Evolutionary conservation across 2,113 vertebrate species (phyloP), one percentile per base, ranked within the genome.

Genomic region (Nicator chloris): DNA sequence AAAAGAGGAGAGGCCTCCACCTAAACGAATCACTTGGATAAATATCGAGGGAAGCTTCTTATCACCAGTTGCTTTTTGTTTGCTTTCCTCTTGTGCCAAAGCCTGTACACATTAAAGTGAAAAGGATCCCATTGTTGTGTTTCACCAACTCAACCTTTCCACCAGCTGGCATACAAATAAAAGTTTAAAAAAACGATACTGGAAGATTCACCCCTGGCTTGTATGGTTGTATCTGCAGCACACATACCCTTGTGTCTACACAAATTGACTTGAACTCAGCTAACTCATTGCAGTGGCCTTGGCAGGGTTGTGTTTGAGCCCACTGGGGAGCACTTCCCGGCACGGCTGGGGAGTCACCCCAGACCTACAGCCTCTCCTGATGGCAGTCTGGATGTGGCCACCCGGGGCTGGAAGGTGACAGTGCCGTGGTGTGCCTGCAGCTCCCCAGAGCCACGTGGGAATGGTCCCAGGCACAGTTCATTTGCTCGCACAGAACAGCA

Each of bases 301-400:
- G 4, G 9, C 37, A 42, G 71, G 39, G n/a, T 5, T 16, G 17
- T 42, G 31, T 37, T 20, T 70, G 50, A 89, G 21, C 64, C 71
- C 23, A 1, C 11, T 9, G 20, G 9, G 33, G 7, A 91, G 24
- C 47, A 4, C 3, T 10, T 82, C 64, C 60, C 5, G 4, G 33
- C 7, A 0, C 0, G 9, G 63, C 13, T 33, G 13, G 26, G 3
- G 1, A 21, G 6, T 19, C 33, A 39, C 1, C 1, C 19, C 28
- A 16, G 33, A 7, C 21, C 37, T 10, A 0, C 35, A 17, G 47
- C 40, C 61, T 11, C 31, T 45, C 51, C 57, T 8, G 2, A 2
- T 1, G 30, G 22, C 20, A 4, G 6, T 17, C 11, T 4, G 70
- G 57, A 60, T 3, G 28, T 11, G 22, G 27, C 44, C 24, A 28